Base-by-base conservation (phyloP, 2,113 vertebrate genomes). In the Erinaceus europaeus region DNA sequence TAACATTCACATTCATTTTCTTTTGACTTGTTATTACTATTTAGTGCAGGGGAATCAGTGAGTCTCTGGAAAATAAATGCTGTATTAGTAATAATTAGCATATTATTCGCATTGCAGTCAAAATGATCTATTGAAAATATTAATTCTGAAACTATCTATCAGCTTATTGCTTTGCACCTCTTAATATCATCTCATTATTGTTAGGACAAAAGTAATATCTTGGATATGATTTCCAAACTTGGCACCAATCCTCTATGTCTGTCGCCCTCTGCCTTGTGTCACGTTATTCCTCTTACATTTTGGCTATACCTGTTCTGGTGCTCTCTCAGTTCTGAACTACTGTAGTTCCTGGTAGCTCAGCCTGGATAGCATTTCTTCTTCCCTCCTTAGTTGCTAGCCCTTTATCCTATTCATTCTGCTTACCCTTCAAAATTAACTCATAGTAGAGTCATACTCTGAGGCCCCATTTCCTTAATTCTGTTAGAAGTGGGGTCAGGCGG, bases 1-100 rank as follows among this genome's bases (percentile, higher is more conserved):
- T 84, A 65, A 53, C 15, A 5, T 71, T 73, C 61, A 3, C 4
- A 48, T 65, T 86, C 44, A 76, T 55, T 75, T 93, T 72, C 1
- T 11, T 91, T 75, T 86, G 32, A 86, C 64, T 74, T 53, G 1
- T 8, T 69, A 17, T 79, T 78, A 4, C 36, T 61, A 25, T 25
- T 4, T 20, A 13, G 6, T 76, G 5, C 52, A 8, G 32, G n/a
- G 6, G n/a, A 84, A 48, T 44, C 57, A 27, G 32, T 40, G 15
- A 40, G 9, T 67, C 13, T 75, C 23, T 90, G 62, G 84, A 20
- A 91, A 90, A 52, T 77, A 42, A 71, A 46, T 80, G 38, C 12
- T 80, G 52, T 38, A 42, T 80, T 81, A 72, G 42, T 67, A 53
- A 64, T 59, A 79, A 62, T 62, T 62, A 55, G 15, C 15, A 48